A percentile compares a stretch with the other conserved stretches of the same genome.
Evolutionary conservation across 1,140 invertebrate genomes (phyloP).

Genomic region (Zaprionus kolodkinae): DNA sequence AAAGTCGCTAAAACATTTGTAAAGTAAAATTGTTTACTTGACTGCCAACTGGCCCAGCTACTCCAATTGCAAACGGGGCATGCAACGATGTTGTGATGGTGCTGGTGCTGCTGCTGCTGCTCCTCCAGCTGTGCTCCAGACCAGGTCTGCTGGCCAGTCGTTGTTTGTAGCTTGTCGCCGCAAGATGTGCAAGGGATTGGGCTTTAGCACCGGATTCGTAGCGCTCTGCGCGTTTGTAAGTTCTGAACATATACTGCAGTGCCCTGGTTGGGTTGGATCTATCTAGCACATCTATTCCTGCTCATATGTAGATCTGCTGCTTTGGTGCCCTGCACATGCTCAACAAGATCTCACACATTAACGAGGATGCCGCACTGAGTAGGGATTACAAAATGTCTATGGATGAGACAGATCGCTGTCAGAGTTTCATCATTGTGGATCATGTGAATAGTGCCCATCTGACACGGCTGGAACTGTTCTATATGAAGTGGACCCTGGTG

Average conservation of each 20-base stretch:
- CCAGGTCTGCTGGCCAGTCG: constrained; percentile 14
- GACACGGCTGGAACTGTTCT: constrained; percentile 50
- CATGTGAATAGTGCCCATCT: constrained; percentile 24
- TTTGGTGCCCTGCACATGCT: constrained; percentile 57
- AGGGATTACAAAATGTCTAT: not conserved
- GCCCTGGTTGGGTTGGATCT: not conserved
- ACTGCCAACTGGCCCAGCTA: constrained; percentile 42
- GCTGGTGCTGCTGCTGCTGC: no score
- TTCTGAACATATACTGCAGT: not conserved
- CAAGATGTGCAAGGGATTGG: constrained; percentile 56
- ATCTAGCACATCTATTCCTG: not conserved
- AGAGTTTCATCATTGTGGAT: constrained; percentile 36
- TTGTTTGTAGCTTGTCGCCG: constrained; percentile 2
- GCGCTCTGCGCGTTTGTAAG: constrained; percentile 56
- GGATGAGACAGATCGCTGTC: constrained; percentile 15
- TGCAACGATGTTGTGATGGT: not conserved
- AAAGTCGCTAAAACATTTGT: constrained; percentile 74
- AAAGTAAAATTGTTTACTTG: constrained; percentile 73
- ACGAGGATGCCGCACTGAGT: constrained; percentile 8
- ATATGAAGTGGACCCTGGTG: constrained; percentile 58
- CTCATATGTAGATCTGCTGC: constrained; percentile 44
- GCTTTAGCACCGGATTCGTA: constrained; percentile 41
- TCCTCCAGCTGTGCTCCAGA: constrained; percentile 12
- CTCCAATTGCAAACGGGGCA: constrained; percentile 43
- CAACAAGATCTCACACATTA: constrained; percentile 49